Evolutionary conservation across 1,140 invertebrate genomes (phyloP).

Genomic region (Zelostemma sp.): DNA sequence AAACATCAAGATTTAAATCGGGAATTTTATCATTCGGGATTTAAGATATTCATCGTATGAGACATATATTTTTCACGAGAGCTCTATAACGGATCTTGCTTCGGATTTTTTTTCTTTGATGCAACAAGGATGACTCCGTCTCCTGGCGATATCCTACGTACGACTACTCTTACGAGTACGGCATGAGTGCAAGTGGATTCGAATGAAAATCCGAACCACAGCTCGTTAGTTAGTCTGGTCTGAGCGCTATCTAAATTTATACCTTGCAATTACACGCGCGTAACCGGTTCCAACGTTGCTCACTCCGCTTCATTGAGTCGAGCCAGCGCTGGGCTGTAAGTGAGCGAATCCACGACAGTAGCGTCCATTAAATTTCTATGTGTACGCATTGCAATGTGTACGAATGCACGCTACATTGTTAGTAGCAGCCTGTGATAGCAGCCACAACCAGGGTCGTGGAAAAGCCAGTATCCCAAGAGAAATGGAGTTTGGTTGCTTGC

Average conservation of each 20-base stretch:
- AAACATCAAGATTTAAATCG: too few relatives aligned
- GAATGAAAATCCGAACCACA: conserved; percentile 24
- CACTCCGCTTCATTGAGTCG: conserved; percentile 51
- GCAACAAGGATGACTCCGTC: too few relatives aligned
- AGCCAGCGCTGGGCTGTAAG: conserved; percentile 10
- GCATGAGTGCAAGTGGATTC: conserved; percentile 33
- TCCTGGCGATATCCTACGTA: too few relatives aligned
- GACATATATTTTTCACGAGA: too few relatives aligned
- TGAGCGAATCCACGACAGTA: conserved; percentile 21
- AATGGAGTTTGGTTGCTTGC: not conserved
- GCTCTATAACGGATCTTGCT: too few relatives aligned
- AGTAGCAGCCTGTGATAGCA: too few relatives aligned
- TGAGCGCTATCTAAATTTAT: conserved; percentile 50
- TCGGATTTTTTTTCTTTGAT: too few relatives aligned
- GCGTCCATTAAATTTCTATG: conserved; percentile 32
- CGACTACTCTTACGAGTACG: too few relatives aligned
- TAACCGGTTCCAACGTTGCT: conserved; percentile 54
- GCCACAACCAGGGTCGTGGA: conserved; percentile 14
- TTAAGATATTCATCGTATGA: too few relatives aligned
- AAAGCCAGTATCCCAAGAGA: conserved; percentile 7
- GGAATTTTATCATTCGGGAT: too few relatives aligned
- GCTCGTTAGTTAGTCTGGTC: conserved; percentile 20
- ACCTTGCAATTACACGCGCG: conserved; percentile 50
- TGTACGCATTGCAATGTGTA: not conserved
- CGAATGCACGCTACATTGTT: too few relatives aligned